Evolutionary conservation across 2,888 invertebrate genomes (phyloP).

Genomic region (Barypeithes pellucidus): DNA sequence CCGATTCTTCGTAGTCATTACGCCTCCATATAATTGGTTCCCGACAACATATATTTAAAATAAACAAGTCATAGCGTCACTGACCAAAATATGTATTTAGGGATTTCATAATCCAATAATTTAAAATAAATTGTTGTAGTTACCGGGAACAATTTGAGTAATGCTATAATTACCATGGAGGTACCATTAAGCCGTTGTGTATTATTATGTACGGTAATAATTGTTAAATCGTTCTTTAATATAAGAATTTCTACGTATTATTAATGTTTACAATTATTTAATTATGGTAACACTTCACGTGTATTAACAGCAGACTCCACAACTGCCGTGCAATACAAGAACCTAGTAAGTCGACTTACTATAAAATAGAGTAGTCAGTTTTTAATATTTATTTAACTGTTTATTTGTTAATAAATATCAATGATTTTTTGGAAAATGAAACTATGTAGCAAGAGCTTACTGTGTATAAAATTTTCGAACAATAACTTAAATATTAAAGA

Average conservation of each 20-base stretch:
- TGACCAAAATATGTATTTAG: conserved; percentile 9
- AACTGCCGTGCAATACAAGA: too few relatives aligned
- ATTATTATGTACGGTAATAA: conserved; percentile 22
- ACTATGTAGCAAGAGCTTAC: too few relatives aligned
- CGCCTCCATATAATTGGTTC: background rate
- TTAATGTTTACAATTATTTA: conserved; percentile 17
- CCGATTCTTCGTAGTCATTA: too few relatives aligned
- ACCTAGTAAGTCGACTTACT: too few relatives aligned
- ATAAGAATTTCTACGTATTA: background rate
- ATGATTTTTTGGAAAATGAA: too few relatives aligned
- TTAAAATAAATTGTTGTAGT: conserved; percentile 22
- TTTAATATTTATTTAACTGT: too few relatives aligned
- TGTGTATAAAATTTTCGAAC: too few relatives aligned
- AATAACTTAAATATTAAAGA: too few relatives aligned
- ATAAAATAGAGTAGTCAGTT: too few relatives aligned
- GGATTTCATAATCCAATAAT: conserved; percentile 32
- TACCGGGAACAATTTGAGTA: conserved; percentile 32
- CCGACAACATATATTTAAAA: background rate
- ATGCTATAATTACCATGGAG: conserved; percentile 29
- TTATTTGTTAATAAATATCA: too few relatives aligned
- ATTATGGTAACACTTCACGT: background rate
- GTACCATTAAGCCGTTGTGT: conserved; percentile 34
- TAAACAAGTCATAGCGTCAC: conserved; percentile 7
- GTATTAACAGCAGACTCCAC: too few relatives aligned
- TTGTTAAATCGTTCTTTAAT: conserved; percentile 1